Evolutionary conservation across 1,140 invertebrate genomes (phyloP).

Genomic region (Tetranychus urticae): DNA sequence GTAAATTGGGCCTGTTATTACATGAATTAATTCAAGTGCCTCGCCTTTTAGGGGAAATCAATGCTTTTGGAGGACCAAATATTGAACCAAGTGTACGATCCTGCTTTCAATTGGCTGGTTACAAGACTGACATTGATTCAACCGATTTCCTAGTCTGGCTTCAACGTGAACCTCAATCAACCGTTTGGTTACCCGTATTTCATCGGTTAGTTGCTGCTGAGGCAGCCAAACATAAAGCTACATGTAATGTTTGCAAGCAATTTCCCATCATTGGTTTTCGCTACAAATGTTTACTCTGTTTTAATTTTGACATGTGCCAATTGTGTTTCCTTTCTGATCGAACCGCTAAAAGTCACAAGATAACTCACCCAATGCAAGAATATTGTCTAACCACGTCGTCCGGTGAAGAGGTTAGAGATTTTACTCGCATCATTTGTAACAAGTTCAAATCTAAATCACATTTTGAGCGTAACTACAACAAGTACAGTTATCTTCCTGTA

Average conservation of each 20-base stretch:
- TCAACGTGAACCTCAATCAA: slow-evolving; percentile 80
- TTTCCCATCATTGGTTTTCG: slow-evolving; percentile 91
- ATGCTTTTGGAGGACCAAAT: slow-evolving; percentile 89
- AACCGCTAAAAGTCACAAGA: slow-evolving; percentile 88
- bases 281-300: slow-evolving; percentile 94
- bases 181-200: slow-evolving; percentile 94
- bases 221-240: slow-evolving; percentile 68
- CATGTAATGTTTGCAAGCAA: slow-evolving; percentile 97
- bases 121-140: slow-evolving; percentile 36
- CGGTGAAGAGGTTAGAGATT: slow-evolving; percentile 93
- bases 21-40: slow-evolving; percentile 85
- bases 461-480: slow-evolving; percentile 64
- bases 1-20: slow-evolving; percentile 71
- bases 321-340: slow-evolving; percentile 94
- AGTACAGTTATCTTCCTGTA: slow-evolving; percentile 87
- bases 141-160: slow-evolving; percentile 85
- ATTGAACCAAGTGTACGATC: slow-evolving; percentile 92
- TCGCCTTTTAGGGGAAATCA: slow-evolving; percentile 73
- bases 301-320: slow-evolving; percentile 99
- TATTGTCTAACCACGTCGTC: slow-evolving; percentile 96
- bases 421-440: slow-evolving; percentile 86
- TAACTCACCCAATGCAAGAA: slow-evolving; percentile 98
- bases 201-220: slow-evolving; percentile 84
- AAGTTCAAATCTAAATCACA: slow-evolving; percentile 84
- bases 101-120: slow-evolving; percentile 64